Evolutionary conservation across 2,113 vertebrate genomes (phyloP).

Genomic region (Microcebus tavaratra): DNA sequence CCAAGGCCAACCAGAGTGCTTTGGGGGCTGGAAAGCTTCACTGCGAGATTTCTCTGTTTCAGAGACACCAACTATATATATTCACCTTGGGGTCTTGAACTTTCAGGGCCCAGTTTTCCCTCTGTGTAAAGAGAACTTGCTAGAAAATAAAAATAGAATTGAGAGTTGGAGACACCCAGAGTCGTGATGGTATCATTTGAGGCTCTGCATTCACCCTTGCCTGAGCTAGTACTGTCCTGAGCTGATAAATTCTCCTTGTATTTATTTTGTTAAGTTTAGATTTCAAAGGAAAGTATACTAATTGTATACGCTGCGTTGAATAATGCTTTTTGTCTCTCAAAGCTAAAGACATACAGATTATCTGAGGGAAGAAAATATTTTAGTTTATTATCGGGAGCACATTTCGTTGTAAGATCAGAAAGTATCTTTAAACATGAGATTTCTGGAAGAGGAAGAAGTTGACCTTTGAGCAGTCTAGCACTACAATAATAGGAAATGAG

Average conservation of each 20-base stretch:
- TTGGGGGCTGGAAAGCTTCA: background rate
- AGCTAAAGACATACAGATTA: background rate
- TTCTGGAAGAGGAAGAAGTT: background rate
- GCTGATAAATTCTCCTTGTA: background rate
- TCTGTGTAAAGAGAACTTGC: background rate
- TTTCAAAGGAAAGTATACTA: constrained; percentile 13
- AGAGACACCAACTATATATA: background rate
- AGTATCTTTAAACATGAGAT: background rate
- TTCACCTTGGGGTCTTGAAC: background rate
- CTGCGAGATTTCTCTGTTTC: background rate
- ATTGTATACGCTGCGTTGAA: background rate
- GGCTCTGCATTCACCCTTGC: background rate
- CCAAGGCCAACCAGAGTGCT: background rate
- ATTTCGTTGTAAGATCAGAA: background rate
- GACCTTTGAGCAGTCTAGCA: background rate
- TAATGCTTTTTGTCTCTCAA: background rate
- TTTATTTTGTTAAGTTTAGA: background rate
- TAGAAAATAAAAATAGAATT: background rate
- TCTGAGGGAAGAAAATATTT: constrained; percentile 18
- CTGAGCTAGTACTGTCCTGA: background rate
- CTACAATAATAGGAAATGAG: background rate
- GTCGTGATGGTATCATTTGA: background rate
- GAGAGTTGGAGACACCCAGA: background rate
- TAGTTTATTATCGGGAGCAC: background rate
- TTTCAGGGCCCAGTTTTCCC: background rate